Evolutionary conservation across 2,113 vertebrate species (phyloP), one percentile per base, ranked within the genome.

Genomic region (Carassius carassius): DNA sequence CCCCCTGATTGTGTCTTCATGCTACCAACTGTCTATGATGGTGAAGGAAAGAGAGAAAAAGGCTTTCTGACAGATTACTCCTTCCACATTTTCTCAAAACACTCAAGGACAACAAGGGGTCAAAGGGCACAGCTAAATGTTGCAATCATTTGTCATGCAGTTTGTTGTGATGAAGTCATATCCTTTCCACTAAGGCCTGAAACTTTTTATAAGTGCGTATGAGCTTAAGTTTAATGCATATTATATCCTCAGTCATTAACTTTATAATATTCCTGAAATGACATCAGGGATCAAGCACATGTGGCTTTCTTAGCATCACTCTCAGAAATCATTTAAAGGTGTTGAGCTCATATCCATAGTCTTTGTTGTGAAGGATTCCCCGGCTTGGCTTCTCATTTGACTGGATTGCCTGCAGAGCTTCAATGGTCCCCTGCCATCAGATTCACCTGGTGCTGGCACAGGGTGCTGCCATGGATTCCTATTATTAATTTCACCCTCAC

Each of bases 21-120:
- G 91, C 90, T 91, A 92, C 91, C 94, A 93, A 94, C 92, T 95
- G 93, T 86, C 84, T 84, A 37, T 49, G 82, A 80, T 70, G 63
- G 78, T 88, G 76, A 86, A 70, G 60, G 83, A 87, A 87, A 72
- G 81, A 75, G 89, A 63, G 78, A 75, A 60, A 77, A 69, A 32
- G 37, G 51, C 76, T 85, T 79, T 90, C 88, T 88, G 90, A 89
- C 89, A 89, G 89, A 89, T 87, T 84, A 91, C 85, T 86, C 75
- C 41, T 81, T 88, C 86, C 86, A 72, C 60, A 29, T 72, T 78
- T 90, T 88, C 19, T 72, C 32, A 58, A 37, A 58, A 82, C 67
- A 41, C 80, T 21, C 23, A 21, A 58, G 7, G 13, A 72, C 65
- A 56, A 82, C 65, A n/a, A 35, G 16, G 21, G 80, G 80, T 82